Evolutionary conservation across 1,140 invertebrate genomes (phyloP), one percentile per base, ranked within the genome.

Genomic region (Acyrthosiphon pisum): DNA sequence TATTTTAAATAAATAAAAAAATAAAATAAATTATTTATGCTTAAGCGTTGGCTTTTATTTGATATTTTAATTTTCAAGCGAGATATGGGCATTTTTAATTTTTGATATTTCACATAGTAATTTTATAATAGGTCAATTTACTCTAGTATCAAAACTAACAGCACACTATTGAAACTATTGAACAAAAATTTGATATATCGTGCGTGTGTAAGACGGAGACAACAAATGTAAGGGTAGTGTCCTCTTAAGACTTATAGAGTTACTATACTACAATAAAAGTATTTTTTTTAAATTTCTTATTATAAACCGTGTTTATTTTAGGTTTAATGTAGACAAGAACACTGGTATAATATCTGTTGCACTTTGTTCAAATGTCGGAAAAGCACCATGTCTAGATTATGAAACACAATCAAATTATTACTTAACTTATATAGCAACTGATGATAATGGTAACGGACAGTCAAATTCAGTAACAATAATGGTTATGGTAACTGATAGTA

Each of bases 391-490:
- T 95, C 95, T 99, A 6, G 98, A 99, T 95, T 99, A 97, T 95
- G 98, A 99, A 95, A 96, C 96, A 35, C 97, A 97, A 94, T 96
- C 96, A 37, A 96, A 97, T 94, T 99, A 98, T 95, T 97, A 97
- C 94, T 95, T 99, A 48, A 97, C 97, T 84, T 98, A 98, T 94
- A 98, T 98, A 96, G 98, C 98, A 0, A 98, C 97, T 26, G 98
- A 99, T 94, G 96, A 98, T 94, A 96, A 97, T 94, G 98, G 98
- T 0, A 95, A 96, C 86, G 98, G 97, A 0, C 97, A 97, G 94
- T 97, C 96, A 22, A 96, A 96, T 23, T 97, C 97, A 41, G 97
- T 98, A 0, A 97, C 98, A 0, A 95, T 99, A 0, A 97, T 97
- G 94, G 97, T 99, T 14, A 96, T 96, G 0, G 95, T 99, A 1